Percentiles rank a stretch among this genome's conserved stretches.
These are phyloP conservation scores for Limulus polyphemus DNA, from an alignment of 2,888 invertebrate genomes.

Conservation along the genomic window DNA sequence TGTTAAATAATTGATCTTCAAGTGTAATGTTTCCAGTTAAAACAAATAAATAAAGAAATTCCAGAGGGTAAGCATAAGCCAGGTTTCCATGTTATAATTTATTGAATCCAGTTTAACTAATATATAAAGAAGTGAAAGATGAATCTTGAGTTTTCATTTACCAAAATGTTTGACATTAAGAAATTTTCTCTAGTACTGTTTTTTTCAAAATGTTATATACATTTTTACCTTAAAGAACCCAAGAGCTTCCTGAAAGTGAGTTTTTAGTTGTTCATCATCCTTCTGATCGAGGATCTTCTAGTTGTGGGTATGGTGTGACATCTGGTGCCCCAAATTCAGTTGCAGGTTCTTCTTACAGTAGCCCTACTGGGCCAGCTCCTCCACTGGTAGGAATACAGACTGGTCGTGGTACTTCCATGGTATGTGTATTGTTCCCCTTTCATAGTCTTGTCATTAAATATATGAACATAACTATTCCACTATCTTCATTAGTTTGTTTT, in stretches of 20 bases:
- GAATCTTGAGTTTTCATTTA: neutral
- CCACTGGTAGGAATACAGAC: slow-evolving; percentile 31
- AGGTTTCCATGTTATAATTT: no score
- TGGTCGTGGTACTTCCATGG: slow-evolving; percentile 36
- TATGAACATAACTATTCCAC: neutral
- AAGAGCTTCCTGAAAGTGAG: slow-evolving; percentile 53
- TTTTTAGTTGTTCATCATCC: slow-evolving; percentile 80
- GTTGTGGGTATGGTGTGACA: neutral
- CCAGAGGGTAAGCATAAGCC: no score
- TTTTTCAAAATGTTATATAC: no score
- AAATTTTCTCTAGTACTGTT: no score
- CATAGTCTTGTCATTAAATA: neutral
- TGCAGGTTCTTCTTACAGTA: slow-evolving; percentile 17
- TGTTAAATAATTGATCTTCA: neutral
- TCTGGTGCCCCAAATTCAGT: slow-evolving; percentile 11
- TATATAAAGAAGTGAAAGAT: no score
- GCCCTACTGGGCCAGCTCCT: slow-evolving; percentile 28
- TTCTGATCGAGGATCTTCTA: slow-evolving; percentile 40
- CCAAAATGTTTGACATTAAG: neutral
- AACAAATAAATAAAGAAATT: no score
- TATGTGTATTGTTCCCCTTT: slow-evolving; percentile 27
- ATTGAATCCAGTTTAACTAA: no score
- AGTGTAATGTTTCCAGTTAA: neutral
- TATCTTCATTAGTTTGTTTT: neutral
- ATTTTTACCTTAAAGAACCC: slow-evolving; percentile 2